Base-by-base conservation (phyloP, 1,140 invertebrate species). In the Microplitis mediator region DNA sequence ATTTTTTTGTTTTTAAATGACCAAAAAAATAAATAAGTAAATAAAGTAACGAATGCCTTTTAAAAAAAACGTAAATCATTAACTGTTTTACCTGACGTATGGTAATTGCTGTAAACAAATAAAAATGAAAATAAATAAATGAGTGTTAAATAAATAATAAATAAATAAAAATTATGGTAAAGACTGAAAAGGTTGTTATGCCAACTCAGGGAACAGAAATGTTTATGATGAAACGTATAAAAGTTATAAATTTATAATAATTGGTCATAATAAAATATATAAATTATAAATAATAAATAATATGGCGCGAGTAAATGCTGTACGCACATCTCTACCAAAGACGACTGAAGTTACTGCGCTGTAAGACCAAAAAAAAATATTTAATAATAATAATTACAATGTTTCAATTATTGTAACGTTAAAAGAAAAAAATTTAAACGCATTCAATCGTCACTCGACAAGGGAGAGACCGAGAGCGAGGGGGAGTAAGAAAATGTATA, bases 101-200 rank as follows among this genome's bases (percentile, higher is more conserved):
- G 76, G 74, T 76, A 76, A 77, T 77, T 75, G 69, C 73, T 80
- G 69, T 78, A 65, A 81, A 75, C 75, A 16, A 72, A n/a, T n/a
- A n/a, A 14, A 54, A 63, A 39, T 39, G 36, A n/a, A n/a, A 39
- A 39, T 39, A 39, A 39, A 51, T 62, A 16, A 16, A 71, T 35
- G 51, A 9, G 23, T 13, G 52, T 56, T 56, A 56, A 71, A 16
- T 35, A 60, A 51, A 50, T 45, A 72, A 45, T 45, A 45, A 45
- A 45, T 45, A 45, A 61, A 14, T 16, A 56, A 71, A 54, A 67
- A 31, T 52, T 56, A 70, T 75, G 80, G 80, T 75, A 76, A 84
- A 84, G 82, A 85, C 83, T 85, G 83, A 84, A 78, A 83, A 78
- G 81, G 81, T 83, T 82, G 81, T 83, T 65, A 82, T 74, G 77